phyloP scores from a whole-genome alignment of 2,888 invertebrate species.

The Drosophila emarginata region DNA sequence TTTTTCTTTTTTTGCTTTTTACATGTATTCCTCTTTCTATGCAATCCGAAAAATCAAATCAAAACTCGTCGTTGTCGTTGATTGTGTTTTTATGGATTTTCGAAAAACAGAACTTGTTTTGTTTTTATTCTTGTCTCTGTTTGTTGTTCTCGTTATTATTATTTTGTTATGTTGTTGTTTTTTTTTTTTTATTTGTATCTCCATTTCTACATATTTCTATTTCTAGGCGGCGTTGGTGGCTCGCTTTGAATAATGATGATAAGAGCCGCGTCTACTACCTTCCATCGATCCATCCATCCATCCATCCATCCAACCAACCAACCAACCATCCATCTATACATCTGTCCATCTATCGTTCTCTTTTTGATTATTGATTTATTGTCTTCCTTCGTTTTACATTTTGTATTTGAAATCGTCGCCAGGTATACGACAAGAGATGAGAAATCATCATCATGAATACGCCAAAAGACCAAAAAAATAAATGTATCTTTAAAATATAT shows the following conservation, averaged over 20 bases:
- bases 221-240: conserved; percentile 68
- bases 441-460: conserved; percentile 71
- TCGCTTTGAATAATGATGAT: conserved; percentile 78
- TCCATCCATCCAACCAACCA: conserved; percentile 10
- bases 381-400: conserved; percentile 27
- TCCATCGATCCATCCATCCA: conserved; percentile 27
- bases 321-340: conserved; percentile 22
- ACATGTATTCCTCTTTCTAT: conserved; percentile 29
- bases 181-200: too few relatives aligned
- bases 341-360: conserved; percentile 41
- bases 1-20: conserved; percentile 11
- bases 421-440: conserved; percentile 57
- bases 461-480: conserved; percentile 41
- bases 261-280: conserved; percentile 44
- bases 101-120: conserved; percentile 66
- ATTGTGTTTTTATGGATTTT: conserved; percentile 68
- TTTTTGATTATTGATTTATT: conserved; percentile 74
- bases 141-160: conserved; percentile 75
- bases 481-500: conserved; percentile 54
- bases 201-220: conserved; percentile 32
- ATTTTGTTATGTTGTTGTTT: conserved; percentile 66
- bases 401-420: conserved; percentile 55
- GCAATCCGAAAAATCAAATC: conserved; percentile 64
- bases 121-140: conserved; percentile 54
- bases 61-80: conserved; percentile 66